Evolutionary conservation across 1,140 invertebrate genomes (phyloP).

Genomic region (Nylanderia fulva): DNA sequence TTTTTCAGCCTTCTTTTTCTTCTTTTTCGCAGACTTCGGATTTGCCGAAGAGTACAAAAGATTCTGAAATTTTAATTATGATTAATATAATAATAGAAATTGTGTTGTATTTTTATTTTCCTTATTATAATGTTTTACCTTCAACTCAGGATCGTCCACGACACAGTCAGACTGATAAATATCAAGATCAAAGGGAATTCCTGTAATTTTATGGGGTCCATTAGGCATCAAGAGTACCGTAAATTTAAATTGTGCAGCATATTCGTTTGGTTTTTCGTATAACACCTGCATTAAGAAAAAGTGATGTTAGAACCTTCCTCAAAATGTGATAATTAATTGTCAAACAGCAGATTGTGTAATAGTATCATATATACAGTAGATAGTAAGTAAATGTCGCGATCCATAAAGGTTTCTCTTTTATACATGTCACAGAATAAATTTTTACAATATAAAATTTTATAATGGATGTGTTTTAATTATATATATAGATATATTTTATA

Average conservation of each 20-base stretch:
- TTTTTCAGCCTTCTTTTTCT: slow-evolving; percentile 93
- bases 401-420: too few relatives aligned
- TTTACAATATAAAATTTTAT: too few relatives aligned
- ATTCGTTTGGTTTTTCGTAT: slow-evolving; percentile 90
- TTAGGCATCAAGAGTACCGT: slow-evolving; percentile 98
- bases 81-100: not conserved
- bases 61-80: slow-evolving; percentile 84
- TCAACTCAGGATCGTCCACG: slow-evolving; percentile 94
- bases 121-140: slow-evolving; percentile 84
- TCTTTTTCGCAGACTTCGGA: slow-evolving; percentile 94
- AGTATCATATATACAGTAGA: too few relatives aligned
- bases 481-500: too few relatives aligned
- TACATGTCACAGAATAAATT: too few relatives aligned
- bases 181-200: slow-evolving; percentile 94
- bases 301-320: not conserved
- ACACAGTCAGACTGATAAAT: slow-evolving; percentile 93
- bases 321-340: too few relatives aligned
- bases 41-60: slow-evolving; percentile 91
- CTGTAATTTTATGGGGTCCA: slow-evolving; percentile 98
- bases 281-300: slow-evolving; percentile 81
- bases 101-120: slow-evolving; percentile 16
- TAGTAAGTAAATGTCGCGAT: too few relatives aligned
- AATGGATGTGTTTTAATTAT: too few relatives aligned
- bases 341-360: too few relatives aligned
- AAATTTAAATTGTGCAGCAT: slow-evolving; percentile 99